phyloP scores from a whole-genome alignment of 2,113 vertebrate genomes.

The Hemiprocne comata region DNA sequence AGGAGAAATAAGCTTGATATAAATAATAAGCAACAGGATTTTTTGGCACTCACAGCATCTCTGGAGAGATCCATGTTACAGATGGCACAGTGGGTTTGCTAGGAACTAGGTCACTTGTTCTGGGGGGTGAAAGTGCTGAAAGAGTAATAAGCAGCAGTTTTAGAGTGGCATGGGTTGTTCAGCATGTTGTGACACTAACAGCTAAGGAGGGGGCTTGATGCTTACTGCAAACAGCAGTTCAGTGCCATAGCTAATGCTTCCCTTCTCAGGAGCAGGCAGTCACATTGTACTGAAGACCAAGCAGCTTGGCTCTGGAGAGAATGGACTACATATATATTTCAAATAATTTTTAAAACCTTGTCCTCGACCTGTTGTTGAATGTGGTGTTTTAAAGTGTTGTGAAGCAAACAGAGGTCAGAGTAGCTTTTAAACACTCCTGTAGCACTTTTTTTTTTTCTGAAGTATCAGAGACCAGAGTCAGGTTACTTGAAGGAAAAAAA shows the following conservation, averaged over 20 bases:
- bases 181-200: accelerated
- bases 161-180: background rate
- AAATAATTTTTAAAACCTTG: background rate
- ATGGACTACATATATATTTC: background rate
- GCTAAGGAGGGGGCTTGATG: background rate
- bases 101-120: background rate
- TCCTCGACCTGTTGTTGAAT: background rate
- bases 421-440: background rate
- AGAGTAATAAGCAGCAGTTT: background rate
- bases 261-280: background rate
- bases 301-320: background rate
- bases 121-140: background rate
- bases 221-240: background rate
- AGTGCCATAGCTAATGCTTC: background rate
- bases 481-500: background rate
- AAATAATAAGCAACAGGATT: background rate
- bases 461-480: background rate
- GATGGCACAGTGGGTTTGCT: background rate
- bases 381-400: background rate
- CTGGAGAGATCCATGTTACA: background rate
- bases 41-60: background rate
- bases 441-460: background rate
- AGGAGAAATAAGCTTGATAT: background rate
- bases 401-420: background rate
- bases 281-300: background rate